Evolutionary conservation across 2,888 invertebrate species (phyloP).

Genomic region (Hemistola chrysoprasaria): DNA sequence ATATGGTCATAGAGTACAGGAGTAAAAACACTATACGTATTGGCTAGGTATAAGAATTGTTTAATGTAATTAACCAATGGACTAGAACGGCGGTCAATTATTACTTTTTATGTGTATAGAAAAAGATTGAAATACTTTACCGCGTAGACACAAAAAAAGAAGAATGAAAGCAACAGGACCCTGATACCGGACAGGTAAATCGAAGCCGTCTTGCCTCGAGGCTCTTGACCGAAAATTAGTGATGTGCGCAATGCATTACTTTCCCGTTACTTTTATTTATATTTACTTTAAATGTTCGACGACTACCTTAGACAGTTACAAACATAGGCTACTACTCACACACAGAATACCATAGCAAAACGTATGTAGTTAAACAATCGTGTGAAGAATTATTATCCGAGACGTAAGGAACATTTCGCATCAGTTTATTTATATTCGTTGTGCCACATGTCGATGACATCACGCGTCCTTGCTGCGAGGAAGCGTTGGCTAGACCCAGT

Average conservation of each 20-base stretch:
- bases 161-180: slow-evolving; percentile 18
- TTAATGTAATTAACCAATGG: slow-evolving; percentile 19
- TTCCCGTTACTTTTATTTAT: slow-evolving; percentile 32
- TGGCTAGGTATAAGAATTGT: slow-evolving; percentile 5
- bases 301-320: slow-evolving; percentile 19
- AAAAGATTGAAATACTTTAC: slow-evolving; percentile 5
- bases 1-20: slow-evolving; percentile 18
- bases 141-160: slow-evolving; percentile 6
- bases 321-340: slow-evolving; percentile 31
- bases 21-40: too few relatives aligned
- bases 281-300: slow-evolving; percentile 32
- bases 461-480: slow-evolving; percentile 73
- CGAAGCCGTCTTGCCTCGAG: slow-evolving; percentile 18
- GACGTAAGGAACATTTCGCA: slow-evolving; percentile 46
- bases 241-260: slow-evolving; percentile 32
- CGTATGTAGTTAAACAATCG: slow-evolving; percentile 56
- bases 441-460: slow-evolving; percentile 64
- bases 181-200: slow-evolving; percentile 21
- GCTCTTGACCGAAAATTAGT: slow-evolving; percentile 33
- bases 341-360: slow-evolving; percentile 47
- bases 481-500: slow-evolving; percentile 52
- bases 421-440: slow-evolving; percentile 58
- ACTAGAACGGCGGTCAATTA: slow-evolving; percentile 19
- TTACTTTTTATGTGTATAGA: slow-evolving; percentile 8
- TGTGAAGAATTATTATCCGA: slow-evolving; percentile 59